Conservation (phyloP, 2,888 invertebrate genomes). For the Chironomus riparius region DNA sequence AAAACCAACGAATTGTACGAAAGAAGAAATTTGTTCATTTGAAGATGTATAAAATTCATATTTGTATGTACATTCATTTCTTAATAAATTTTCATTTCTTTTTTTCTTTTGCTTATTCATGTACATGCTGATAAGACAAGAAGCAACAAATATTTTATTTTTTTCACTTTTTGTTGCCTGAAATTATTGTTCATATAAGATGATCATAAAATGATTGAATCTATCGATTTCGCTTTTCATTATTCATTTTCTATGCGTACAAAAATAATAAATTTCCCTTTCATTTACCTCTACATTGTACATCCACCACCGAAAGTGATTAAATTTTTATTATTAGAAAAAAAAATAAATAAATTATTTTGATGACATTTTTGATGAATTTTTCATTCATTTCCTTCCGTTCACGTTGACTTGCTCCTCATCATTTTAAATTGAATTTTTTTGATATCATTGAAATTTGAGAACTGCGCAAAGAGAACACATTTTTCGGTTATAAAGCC, state of each 20-base stretch:
- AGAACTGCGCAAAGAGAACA: too few relatives aligned
- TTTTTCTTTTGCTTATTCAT: too few relatives aligned
- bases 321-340: background rate
- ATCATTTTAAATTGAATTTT: too few relatives aligned
- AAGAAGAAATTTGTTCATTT: background rate
- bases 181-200: too few relatives aligned
- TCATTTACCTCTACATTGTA: background rate
- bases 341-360: background rate
- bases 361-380: background rate
- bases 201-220: background rate
- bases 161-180: background rate
- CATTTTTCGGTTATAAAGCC: too few relatives aligned
- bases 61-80: too few relatives aligned
- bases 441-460: too few relatives aligned
- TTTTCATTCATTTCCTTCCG: background rate
- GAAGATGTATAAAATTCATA: background rate
- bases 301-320: background rate
- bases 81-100: too few relatives aligned
- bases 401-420: too few relatives aligned
- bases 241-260: background rate
- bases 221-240: background rate
- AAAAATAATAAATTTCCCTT: background rate
- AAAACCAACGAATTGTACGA: background rate
- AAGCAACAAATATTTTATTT: background rate
- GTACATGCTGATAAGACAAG: too few relatives aligned